Base-by-base conservation (phyloP, 2,888 invertebrate genomes). In the Urechis unicinctus region DNA sequence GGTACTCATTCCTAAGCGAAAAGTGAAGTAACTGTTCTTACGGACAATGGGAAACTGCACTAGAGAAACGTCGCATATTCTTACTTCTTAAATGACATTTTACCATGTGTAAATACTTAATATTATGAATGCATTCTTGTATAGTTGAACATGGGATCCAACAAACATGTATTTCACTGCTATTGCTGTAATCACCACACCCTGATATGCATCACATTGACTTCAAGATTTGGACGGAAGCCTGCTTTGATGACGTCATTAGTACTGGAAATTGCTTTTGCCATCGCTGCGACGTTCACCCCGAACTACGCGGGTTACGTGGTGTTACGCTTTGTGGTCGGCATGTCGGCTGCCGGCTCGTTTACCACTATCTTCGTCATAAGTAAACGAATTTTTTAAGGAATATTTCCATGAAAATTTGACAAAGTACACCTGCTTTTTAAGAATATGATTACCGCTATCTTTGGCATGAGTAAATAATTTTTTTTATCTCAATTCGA, bases 311-410 rank as follows among this genome's bases (percentile, higher is more conserved):
- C 61, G 2, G 60, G 62, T 5, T 71, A 64, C 59, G 64, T 65
- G 36, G 51, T 67, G 13, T 58, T 69, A 13, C 52, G 70, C 21
- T 69, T 69, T 46, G 22, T 69, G 13, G 61, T 67, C 30, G 72
- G 70, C 1, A 58, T 64, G 22, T 60, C 66, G 2, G 61, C 63
- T 30, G 64, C 68, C 2, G 72, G 72, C 0, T 55, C 66, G 9
- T 71, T 67, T 49, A 63, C 70, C 55, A 67, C 67, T 22, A 49
- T 63, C 2, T 72, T 69, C 52, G 70, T 72, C n/a, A 61, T n/a
- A n/a, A n/a, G n/a, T n/a, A n/a, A n/a, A n/a, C n/a, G n/a, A n/a
- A n/a, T n/a, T n/a, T n/a, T n/a, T n/a, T n/a, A n/a, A n/a, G n/a
- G n/a, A n/a, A n/a, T n/a, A n/a, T n/a, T n/a, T n/a, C n/a, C n/a